Percentiles rank a stretch among this genome's conserved stretches.
Evolutionary conservation across 2,797 vertebrate genomes (phyloP).

Genomic region (Enteromius trimaculatus): DNA sequence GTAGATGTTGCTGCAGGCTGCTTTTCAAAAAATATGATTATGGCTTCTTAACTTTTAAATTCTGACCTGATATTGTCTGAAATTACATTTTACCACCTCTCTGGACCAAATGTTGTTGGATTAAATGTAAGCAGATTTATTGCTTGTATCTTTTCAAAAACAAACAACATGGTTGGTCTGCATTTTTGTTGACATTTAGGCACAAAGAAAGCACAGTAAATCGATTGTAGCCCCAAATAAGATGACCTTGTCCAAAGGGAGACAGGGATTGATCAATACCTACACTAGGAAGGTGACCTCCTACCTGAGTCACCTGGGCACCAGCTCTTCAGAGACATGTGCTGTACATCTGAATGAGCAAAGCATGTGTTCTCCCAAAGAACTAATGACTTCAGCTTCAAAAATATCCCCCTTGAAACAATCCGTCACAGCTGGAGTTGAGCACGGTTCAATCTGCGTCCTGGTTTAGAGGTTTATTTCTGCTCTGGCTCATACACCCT

Average conservation of each 20-base stretch:
- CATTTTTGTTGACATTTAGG: conserved; percentile 27
- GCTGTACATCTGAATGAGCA: conserved; percentile 47
- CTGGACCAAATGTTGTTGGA: conserved; percentile 18
- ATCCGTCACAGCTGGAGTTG: conserved; percentile 53
- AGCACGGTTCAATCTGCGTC: conserved; percentile 51
- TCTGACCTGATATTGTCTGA: conserved; percentile 19
- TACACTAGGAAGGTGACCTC: conserved; percentile 57
- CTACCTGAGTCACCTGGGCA: conserved; percentile 47
- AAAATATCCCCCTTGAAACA: conserved; percentile 54
- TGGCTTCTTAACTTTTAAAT: conserved; percentile 32
- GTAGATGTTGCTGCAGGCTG: not conserved
- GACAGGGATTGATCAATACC: conserved; percentile 56
- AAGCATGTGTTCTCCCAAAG: conserved; percentile 40
- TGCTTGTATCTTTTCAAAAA: conserved; percentile 10
- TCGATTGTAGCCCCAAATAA: conserved; percentile 39
- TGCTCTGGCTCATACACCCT: conserved; percentile 36
- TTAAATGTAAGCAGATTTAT: conserved; percentile 15
- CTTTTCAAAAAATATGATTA: conserved; percentile 28
- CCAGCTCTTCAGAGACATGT: conserved; percentile 45
- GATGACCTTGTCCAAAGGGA: conserved; percentile 43
- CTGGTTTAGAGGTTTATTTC: conserved; percentile 56
- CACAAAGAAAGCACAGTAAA: conserved; percentile 21
- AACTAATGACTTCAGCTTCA: conserved; percentile 59
- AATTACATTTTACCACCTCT: conserved; percentile 3
- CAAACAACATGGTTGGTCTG: not conserved